A percentile compares a stretch with the other conserved stretches of the same genome.
Conservation (phyloP, 2,797 vertebrate genomes). For the Brachyalestes nurse region DNA sequence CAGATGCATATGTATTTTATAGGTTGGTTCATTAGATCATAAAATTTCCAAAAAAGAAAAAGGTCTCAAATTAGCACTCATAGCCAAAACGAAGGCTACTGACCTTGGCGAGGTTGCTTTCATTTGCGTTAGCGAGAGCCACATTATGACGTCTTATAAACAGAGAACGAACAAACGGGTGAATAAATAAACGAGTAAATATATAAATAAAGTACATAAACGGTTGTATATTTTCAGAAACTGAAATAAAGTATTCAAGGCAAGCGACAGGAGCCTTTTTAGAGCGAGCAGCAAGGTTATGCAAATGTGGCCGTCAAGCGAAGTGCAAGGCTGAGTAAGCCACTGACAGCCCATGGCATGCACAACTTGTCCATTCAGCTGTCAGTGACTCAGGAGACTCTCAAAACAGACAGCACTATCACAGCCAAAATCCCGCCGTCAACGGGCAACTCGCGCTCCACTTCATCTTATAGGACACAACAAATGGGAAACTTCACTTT, state of each 20-base stretch:
- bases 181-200: conserved; percentile 35
- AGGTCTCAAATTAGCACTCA: conserved; percentile 24
- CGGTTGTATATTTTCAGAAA: conserved; percentile 41
- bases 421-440: conserved; percentile 56
- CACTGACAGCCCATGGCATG: conserved; percentile 85
- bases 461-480: conserved; percentile 27
- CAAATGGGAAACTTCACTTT: conserved; percentile 21
- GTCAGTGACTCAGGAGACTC: conserved; percentile 67
- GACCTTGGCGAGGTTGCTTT: not conserved
- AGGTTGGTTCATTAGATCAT: conserved; percentile 23
- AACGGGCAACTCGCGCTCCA: conserved; percentile 47
- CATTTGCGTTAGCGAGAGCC: not conserved
- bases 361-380: conserved; percentile 81
- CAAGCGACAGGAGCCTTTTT: conserved; percentile 72
- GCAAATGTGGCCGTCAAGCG: conserved; percentile 83
- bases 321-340: conserved; percentile 85
- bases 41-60: not conserved
- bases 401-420: conserved; percentile 75
- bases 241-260: conserved; percentile 61
- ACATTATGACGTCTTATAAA: not conserved
- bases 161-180: conserved; percentile 9
- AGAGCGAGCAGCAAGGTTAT: conserved; percentile 80
- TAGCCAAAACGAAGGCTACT: conserved; percentile 22
- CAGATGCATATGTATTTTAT: conserved; percentile 36
- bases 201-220: not conserved